These are phyloP conservation scores for Turnix velox DNA, from an alignment of 2,113 vertebrate genomes.

Conservation along the genomic window DNA sequence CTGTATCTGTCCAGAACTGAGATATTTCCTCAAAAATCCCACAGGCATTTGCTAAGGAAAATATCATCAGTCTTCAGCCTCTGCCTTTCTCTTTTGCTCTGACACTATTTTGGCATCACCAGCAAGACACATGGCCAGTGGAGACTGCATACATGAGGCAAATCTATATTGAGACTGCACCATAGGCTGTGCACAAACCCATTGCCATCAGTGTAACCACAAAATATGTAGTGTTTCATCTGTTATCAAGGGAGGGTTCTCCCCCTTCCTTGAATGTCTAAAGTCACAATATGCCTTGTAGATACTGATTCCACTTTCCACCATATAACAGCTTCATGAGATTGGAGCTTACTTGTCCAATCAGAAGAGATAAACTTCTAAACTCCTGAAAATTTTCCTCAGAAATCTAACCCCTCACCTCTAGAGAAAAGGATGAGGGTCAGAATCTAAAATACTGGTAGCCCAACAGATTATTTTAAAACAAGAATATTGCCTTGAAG, in stretches of 20 bases:
- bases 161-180: neutral
- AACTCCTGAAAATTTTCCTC: neutral
- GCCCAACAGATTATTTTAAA: neutral
- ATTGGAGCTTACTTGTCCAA: neutral
- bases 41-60: neutral
- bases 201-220: neutral
- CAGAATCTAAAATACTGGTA: neutral
- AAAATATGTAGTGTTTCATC: fast-evolving
- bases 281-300: neutral
- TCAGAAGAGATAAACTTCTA: neutral
- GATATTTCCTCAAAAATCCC: neutral
- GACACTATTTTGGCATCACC: neutral
- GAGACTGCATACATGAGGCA: neutral
- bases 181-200: neutral
- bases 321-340: neutral
- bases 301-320: neutral
- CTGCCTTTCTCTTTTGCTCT: neutral
- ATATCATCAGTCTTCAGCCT: neutral
- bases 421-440: neutral
- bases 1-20: neutral
- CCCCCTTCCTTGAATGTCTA: fast-evolving
- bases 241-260: neutral
- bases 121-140: neutral
- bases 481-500: neutral
- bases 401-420: neutral